Percentiles rank a stretch among this genome's conserved stretches.
Evolutionary conservation across 2,113 vertebrate species (phyloP).

Genomic region (Onychostruthus taczanowskii): DNA sequence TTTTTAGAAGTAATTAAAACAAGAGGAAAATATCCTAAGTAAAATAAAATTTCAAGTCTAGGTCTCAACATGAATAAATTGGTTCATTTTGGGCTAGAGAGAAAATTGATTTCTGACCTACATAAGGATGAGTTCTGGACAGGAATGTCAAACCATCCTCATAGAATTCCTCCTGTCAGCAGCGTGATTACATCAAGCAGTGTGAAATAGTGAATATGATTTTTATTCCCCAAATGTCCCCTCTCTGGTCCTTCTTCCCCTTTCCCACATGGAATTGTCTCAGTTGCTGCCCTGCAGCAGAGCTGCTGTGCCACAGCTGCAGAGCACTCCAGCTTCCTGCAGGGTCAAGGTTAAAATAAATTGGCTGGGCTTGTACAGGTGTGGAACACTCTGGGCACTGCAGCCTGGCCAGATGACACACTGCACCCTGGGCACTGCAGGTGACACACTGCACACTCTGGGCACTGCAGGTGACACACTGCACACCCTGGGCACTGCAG

Average conservation of each 20-base stretch:
- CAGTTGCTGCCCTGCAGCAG: not conserved
- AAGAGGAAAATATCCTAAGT: not conserved
- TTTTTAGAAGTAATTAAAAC: not conserved
- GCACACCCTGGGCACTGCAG: not conserved
- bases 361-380: fast-evolving
- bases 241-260: not conserved
- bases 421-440: not conserved
- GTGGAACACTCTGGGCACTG: not conserved
- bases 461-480: not conserved
- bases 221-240: not conserved
- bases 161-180: not conserved
- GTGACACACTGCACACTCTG: not conserved
- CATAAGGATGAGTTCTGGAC: not conserved
- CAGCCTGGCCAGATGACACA: too few relatives aligned
- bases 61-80: not conserved
- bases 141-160: not conserved
- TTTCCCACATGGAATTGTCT: not conserved
- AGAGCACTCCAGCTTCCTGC: not conserved
- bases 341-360: not conserved
- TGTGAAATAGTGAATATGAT: fast-evolving
- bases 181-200: not conserved
- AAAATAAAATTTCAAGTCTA: not conserved
- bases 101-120: not conserved
- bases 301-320: not conserved
- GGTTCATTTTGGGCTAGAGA: not conserved